These are phyloP conservation scores for Eupleurogrammus muticus DNA, from an alignment of 2,797 vertebrate species.

Conservation along the genomic window DNA sequence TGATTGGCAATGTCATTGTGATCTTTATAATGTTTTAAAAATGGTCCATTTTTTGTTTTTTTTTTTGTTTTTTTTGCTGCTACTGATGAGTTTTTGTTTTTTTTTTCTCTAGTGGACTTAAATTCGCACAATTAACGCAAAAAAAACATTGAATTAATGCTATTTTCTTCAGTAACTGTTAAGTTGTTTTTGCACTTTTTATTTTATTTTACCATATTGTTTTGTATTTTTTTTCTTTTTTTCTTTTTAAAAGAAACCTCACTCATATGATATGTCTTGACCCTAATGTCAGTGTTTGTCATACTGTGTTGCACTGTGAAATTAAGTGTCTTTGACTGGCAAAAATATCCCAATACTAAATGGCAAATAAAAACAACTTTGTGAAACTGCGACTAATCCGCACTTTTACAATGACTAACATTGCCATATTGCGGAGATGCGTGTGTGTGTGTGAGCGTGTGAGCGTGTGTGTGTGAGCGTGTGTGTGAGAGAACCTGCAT, in stretches of 20 bases:
- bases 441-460: conserved; percentile 27
- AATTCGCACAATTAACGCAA: conserved; percentile 79
- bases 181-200: conserved; percentile 82
- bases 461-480: conserved; percentile 21
- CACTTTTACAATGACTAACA: conserved; percentile 82
- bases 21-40: conserved; percentile 82
- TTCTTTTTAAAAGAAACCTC: conserved; percentile 60
- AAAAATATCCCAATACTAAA: conserved; percentile 82
- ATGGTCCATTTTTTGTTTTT: conserved; percentile 66
- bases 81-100: conserved; percentile 78
- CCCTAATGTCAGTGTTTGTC: conserved; percentile 81
- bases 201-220: conserved; percentile 65
- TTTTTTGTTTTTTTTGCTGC: conserved; percentile 81
- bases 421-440: conserved; percentile 64
- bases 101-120: conserved; percentile 69
- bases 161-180: conserved; percentile 76
- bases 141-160: conserved; percentile 71
- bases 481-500: conserved; percentile 61
- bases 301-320: conserved; percentile 84
- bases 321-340: conserved; percentile 82
- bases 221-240: conserved; percentile 70
- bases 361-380: conserved; percentile 84
- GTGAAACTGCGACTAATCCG: conserved; percentile 85
- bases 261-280: conserved; percentile 75
- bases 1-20: conserved; percentile 78